Conservation (phyloP, 2,888 invertebrate genomes). For the Volucella bombylans region DNA sequence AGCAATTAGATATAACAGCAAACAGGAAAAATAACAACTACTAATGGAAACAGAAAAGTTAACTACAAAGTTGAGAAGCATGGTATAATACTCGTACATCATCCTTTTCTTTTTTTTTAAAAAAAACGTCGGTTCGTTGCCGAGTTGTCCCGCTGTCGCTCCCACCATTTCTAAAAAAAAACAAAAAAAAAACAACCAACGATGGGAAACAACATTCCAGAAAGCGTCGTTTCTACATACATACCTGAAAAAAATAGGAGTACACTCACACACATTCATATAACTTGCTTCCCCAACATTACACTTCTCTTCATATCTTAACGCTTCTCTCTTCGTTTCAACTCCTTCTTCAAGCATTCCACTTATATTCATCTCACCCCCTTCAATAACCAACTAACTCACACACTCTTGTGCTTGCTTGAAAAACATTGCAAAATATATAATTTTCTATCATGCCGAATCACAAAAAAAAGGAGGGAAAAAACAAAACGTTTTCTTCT, state of each 20-base stretch:
- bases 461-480: neutral
- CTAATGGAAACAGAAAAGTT: neutral
- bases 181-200: neutral
- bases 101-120: constrained; percentile 4
- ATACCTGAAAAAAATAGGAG: neutral
- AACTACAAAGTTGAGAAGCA: constrained; percentile 13
- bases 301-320: neutral
- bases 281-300: neutral
- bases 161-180: constrained; percentile 39
- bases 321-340: neutral
- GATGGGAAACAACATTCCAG: constrained; percentile 63
- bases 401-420: no score
- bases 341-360: neutral
- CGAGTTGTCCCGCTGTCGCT: neutral
- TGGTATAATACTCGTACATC: constrained; percentile 28
- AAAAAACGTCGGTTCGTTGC: neutral
- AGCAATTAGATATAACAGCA: constrained; percentile 1
- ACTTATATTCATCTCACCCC: neutral
- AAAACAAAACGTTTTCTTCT: constrained; percentile 1
- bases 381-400: neutral
- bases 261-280: constrained; percentile 14
- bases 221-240: constrained; percentile 62
- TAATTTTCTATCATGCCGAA: constrained; percentile 34
- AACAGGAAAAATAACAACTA: constrained; percentile 3
- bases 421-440: constrained; percentile 10